Evolutionary conservation across 1,140 invertebrate genomes (phyloP).

Genomic region (Megalonaias nervosa): DNA sequence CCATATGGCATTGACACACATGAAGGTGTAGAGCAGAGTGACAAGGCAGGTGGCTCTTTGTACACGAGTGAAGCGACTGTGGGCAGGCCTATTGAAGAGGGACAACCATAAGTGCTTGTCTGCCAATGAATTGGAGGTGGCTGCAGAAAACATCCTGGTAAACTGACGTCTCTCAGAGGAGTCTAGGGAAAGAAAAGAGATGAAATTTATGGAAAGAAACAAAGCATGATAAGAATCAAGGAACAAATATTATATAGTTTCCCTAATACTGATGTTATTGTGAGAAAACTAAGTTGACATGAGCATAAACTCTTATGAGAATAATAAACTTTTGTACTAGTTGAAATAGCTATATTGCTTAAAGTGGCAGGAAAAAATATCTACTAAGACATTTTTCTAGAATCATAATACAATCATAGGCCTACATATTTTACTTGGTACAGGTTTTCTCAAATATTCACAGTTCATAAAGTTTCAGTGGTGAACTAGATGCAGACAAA

Average conservation of each 20-base stretch:
- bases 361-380: no score
- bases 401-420: no score
- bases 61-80: slow-evolving; percentile 64
- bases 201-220: background rate
- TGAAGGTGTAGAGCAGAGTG: slow-evolving; percentile 61
- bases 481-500: no score
- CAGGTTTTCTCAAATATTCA: no score
- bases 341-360: slow-evolving; percentile 17
- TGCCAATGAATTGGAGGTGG: slow-evolving; percentile 42
- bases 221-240: no score
- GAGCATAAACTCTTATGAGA: no score
- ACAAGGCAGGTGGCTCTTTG: slow-evolving; percentile 65
- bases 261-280: background rate
- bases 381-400: no score
- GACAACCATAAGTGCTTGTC: slow-evolving; percentile 67
- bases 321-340: no score
- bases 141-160: slow-evolving; percentile 41
- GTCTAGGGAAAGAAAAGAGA: slow-evolving; percentile 4
- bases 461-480: no score
- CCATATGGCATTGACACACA: slow-evolving; percentile 66
- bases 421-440: no score
- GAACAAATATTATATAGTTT: background rate
- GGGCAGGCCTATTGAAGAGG: slow-evolving; percentile 57
- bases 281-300: no score
- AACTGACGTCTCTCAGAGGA: slow-evolving; percentile 46